phyloP scores from a whole-genome alignment of 2,888 invertebrate genomes.

The Aspidapion aeneum region DNA sequence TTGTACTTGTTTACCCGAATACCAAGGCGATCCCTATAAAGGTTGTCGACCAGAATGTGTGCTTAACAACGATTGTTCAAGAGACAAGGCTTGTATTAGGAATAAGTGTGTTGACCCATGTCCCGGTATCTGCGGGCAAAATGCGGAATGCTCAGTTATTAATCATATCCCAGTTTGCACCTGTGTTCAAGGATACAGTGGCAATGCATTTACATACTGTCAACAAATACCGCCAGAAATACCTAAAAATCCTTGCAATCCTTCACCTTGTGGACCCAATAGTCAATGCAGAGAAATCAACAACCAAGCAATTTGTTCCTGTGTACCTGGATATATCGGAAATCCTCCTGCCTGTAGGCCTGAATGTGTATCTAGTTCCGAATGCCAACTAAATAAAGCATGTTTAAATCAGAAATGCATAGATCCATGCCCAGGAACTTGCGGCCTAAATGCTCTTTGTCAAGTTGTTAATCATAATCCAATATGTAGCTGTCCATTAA shows the following conservation, averaged over 20 bases:
- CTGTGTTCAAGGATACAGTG: conserved; percentile 64
- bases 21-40: conserved; percentile 68
- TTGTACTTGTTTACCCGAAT: conserved; percentile 67
- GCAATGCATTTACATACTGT: conserved; percentile 70
- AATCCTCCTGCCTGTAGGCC: conserved; percentile 55
- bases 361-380: conserved; percentile 51
- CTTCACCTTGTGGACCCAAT: conserved; percentile 63
- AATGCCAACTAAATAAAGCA: conserved; percentile 50
- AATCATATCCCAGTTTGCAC: conserved; percentile 76
- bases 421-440: conserved; percentile 56
- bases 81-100: conserved; percentile 65
- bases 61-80: conserved; percentile 66
- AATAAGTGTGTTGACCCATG: conserved; percentile 71
- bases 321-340: conserved; percentile 49
- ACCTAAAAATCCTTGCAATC: conserved; percentile 58
- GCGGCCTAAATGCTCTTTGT: conserved; percentile 54
- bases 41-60: conserved; percentile 71
- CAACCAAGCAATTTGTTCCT: conserved; percentile 59
- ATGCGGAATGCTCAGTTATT: conserved; percentile 68
- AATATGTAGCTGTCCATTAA: conserved; percentile 54
- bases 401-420: conserved; percentile 53
- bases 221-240: conserved; percentile 47
- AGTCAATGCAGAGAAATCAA: conserved; percentile 51
- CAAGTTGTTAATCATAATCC: conserved; percentile 57
- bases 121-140: conserved; percentile 69